phyloP scores from a whole-genome alignment of 1,140 invertebrate genomes.

The Megalopta genalis region DNA sequence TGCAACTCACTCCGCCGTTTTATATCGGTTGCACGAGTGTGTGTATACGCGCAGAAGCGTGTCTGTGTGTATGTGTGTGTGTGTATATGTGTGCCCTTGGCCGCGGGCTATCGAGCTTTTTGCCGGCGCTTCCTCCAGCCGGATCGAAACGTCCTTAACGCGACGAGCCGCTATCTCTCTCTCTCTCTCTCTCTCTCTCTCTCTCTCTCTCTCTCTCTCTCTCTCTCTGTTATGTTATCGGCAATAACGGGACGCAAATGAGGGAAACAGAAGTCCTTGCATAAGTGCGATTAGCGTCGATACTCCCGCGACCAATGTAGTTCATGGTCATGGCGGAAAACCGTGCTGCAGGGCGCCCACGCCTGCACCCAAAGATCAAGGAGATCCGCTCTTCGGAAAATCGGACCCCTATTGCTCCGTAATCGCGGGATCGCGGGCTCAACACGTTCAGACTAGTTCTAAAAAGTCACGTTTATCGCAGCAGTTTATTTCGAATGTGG shows the following conservation, averaged over 20 bases:
- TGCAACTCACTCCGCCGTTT: too few species aligned
- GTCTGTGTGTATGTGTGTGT: neutral
- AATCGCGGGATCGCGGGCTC: too few species aligned
- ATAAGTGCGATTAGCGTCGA: constrained; percentile 15
- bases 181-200: constrained; percentile 2
- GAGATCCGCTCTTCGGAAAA: neutral
- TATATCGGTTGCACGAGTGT: too few species aligned
- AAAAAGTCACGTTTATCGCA: too few species aligned
- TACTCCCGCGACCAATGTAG: neutral
- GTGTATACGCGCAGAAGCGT: too few species aligned
- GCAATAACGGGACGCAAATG: constrained; percentile 39
- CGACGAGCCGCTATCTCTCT: too few species aligned
- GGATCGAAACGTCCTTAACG: constrained; percentile 29
- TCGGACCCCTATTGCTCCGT: neutral
- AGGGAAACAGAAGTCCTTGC: constrained; percentile 28
- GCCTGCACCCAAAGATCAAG: too few species aligned
- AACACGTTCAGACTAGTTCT: too few species aligned
- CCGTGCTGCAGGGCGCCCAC: neutral
- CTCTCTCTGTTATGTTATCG: constrained; percentile 8
- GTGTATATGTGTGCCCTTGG: constrained; percentile 35
- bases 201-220: constrained; percentile 2
- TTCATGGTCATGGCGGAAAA: constrained; percentile 35
- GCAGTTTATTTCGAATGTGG: too few species aligned
- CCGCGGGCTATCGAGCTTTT: constrained; percentile 13
- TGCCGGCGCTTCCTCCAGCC: constrained; percentile 3